Percentiles rank a stretch among this genome's conserved stretches.
phyloP scores from a whole-genome alignment of 23 tunicate species.

The Botrylloides violaceus region DNA sequence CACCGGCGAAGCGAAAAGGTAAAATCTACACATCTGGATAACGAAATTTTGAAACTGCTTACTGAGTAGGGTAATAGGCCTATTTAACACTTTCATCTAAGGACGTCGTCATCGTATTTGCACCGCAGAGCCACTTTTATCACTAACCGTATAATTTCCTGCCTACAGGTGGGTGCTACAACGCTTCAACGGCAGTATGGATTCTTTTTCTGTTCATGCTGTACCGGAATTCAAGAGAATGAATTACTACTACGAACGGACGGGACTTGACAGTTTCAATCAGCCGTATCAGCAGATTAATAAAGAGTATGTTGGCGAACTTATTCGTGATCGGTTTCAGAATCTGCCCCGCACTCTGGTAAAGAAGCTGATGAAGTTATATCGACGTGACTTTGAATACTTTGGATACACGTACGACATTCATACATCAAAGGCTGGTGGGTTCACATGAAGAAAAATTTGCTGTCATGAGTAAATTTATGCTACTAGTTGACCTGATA shows the following conservation, averaged over 20 bases:
- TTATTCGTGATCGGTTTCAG: neutral
- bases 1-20: no score
- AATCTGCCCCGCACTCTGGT: neutral
- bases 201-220: conserved; percentile 13
- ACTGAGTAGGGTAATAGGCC: no score
- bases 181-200: conserved; percentile 28
- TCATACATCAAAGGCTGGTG: conserved; percentile 15
- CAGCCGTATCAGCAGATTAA: neutral
- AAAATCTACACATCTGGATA: no score
- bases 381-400: conserved; percentile 18
- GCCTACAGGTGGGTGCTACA: conserved; percentile 32
- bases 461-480: no score
- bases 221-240: neutral
- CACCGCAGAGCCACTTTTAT: no score
- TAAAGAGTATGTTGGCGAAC: neutral
- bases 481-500: no score
- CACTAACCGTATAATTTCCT: no score
- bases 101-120: no score
- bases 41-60: no score
- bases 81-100: no score
- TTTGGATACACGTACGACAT: conserved; percentile 40
- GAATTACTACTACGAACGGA: neutral
- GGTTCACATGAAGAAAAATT: no score
- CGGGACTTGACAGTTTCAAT: neutral
- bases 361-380: conserved; percentile 18